Conservation (phyloP, 2,797 vertebrate species). For the Pagetopsis macropterus region DNA sequence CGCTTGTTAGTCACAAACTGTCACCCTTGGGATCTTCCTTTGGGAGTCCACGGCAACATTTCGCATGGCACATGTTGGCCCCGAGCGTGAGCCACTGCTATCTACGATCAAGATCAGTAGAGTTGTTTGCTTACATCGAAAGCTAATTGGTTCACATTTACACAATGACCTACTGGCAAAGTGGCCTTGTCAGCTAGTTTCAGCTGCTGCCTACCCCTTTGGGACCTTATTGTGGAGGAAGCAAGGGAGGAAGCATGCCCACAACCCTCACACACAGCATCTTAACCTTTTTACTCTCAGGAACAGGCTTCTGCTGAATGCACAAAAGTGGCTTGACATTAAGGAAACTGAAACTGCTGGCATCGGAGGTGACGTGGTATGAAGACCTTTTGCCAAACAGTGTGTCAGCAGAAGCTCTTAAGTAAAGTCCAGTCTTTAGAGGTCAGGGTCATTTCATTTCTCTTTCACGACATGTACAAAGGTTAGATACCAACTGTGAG, state of each 20-base stretch:
- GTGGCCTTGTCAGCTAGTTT: conserved; percentile 76
- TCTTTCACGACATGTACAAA: conserved; percentile 60
- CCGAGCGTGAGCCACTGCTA: conserved; percentile 32
- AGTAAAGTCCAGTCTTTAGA: conserved; percentile 51
- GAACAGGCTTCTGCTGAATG: conserved; percentile 81
- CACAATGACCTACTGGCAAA: conserved; percentile 78
- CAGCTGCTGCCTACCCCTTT: conserved; percentile 53
- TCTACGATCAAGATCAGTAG: conserved; percentile 55
- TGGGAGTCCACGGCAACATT: conserved; percentile 62
- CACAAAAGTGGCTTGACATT: conserved; percentile 86
- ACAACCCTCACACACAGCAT: conserved; percentile 69
- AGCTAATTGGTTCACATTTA: conserved; percentile 80
- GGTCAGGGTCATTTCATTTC: conserved; percentile 61
- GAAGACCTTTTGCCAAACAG: conserved; percentile 76
- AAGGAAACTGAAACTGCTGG: conserved; percentile 78
- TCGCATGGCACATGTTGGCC: conserved; percentile 45
- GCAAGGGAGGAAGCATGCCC: conserved; percentile 66
- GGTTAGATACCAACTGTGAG: conserved; percentile 53
- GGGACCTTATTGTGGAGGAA: conserved; percentile 54
- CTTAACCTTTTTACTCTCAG: conserved; percentile 84
- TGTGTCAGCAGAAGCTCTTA: conserved; percentile 73
- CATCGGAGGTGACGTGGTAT: conserved; percentile 59
- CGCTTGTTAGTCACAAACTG: conserved; percentile 65
- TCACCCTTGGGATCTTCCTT: conserved; percentile 50
- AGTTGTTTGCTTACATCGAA: conserved; percentile 69